Evolutionary conservation across 2,797 vertebrate genomes (phyloP).

Genomic region (Cyclopterus lumpus): DNA sequence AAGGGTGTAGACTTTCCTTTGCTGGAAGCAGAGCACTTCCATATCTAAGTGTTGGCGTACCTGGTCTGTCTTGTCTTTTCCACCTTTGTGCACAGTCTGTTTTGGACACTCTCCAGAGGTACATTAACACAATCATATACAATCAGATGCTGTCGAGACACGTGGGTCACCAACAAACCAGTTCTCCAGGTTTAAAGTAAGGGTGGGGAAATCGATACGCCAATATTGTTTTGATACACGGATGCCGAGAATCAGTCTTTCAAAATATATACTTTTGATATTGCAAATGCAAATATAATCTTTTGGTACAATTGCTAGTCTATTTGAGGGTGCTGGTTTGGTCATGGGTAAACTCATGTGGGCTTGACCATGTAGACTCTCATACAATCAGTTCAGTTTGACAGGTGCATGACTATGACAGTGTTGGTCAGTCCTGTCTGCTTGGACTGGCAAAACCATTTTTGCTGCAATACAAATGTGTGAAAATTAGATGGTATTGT

Average conservation of each 20-base stretch:
- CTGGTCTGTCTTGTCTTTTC: not conserved
- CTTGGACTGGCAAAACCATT: too few relatives aligned
- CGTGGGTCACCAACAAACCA: not conserved
- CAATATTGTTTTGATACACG: too few relatives aligned
- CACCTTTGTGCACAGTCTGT: not conserved
- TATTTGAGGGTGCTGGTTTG: not conserved
- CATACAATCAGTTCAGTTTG: not conserved
- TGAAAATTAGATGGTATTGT: not conserved
- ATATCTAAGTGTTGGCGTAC: not conserved
- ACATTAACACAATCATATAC: not conserved
- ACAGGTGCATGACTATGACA: too few relatives aligned
- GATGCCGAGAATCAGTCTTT: too few relatives aligned
- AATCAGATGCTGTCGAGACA: too few relatives aligned
- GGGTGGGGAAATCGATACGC: not conserved
- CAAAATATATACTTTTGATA: too few relatives aligned
- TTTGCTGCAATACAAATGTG: not conserved
- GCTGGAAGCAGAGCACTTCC: constrained; percentile 4
- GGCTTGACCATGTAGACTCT: not conserved
- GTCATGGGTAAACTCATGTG: not conserved
- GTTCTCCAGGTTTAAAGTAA: not conserved
- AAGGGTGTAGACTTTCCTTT: constrained; percentile 15
- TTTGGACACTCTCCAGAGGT: not conserved
- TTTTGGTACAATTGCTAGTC: not conserved
- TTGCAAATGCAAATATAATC: too few relatives aligned
- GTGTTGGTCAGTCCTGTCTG: too few relatives aligned